Evolutionary conservation across 1,140 invertebrate species (phyloP).

Genomic region (Drosophila micromelanica): DNA sequence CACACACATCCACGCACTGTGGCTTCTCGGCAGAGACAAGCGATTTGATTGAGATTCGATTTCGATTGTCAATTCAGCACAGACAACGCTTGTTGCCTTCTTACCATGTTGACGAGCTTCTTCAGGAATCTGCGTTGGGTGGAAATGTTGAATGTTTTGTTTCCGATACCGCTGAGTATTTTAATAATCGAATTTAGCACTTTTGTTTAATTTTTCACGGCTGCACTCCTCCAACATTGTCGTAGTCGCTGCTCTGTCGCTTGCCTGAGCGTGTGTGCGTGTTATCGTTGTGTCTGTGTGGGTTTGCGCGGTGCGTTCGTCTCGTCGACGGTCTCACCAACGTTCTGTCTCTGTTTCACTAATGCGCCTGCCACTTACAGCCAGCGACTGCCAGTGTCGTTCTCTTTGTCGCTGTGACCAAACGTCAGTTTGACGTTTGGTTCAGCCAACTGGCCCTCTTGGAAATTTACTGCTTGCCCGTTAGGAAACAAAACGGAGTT

Average conservation of each 20-base stretch:
- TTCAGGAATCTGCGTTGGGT: constrained; percentile 64
- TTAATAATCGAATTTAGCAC: constrained; percentile 44
- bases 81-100: constrained; percentile 3
- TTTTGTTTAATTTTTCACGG: constrained; percentile 72
- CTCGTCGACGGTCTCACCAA: constrained; percentile 67
- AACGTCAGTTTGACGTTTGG: constrained; percentile 69
- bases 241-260: constrained; percentile 51
- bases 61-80: constrained; percentile 20
- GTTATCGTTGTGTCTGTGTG: constrained; percentile 30
- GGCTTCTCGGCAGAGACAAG: constrained; percentile 27
- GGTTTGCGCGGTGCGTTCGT: constrained; percentile 45
- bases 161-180: constrained; percentile 29
- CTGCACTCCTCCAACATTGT: constrained; percentile 60
- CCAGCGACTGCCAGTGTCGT: constrained; percentile 53
- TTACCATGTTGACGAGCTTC: constrained; percentile 74
- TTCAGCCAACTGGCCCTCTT: constrained; percentile 38
- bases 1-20: constrained; percentile 11
- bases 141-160: constrained; percentile 67
- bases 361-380: constrained; percentile 38
- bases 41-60: constrained; percentile 37
- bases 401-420: constrained; percentile 66
- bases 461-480: constrained; percentile 40
- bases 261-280: constrained; percentile 27
- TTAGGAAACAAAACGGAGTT: constrained; percentile 15
- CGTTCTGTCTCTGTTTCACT: constrained; percentile 52